A percentile compares a stretch with the other conserved stretches of the same genome.
Conservation (phyloP, 2,888 invertebrate species). For the Cataglyphis albicans region DNA sequence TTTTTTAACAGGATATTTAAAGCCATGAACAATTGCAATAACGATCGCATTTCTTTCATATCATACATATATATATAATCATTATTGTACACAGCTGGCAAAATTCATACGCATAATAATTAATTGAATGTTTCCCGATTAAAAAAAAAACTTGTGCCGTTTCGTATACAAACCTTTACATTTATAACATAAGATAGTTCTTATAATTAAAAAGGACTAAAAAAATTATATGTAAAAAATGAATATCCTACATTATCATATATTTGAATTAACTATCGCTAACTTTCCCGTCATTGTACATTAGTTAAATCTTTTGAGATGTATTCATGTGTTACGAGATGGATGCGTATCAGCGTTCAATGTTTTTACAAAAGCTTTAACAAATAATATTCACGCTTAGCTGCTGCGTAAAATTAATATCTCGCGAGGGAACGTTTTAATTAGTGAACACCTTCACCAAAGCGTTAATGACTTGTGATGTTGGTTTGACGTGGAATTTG, state of each 20-base stretch:
- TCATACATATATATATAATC: background rate
- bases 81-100: slow-evolving; percentile 22
- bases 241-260: slow-evolving; percentile 10
- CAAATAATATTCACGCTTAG: slow-evolving; percentile 48
- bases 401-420: slow-evolving; percentile 53
- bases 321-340: slow-evolving; percentile 11
- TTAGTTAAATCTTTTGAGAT: slow-evolving; percentile 22
- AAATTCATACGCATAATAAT: slow-evolving; percentile 44
- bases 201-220: slow-evolving; percentile 24
- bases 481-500: slow-evolving; percentile 58
- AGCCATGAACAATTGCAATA: slow-evolving; percentile 10
- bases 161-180: slow-evolving; percentile 37
- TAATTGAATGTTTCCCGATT: slow-evolving; percentile 29
- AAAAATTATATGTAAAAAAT: slow-evolving; percentile 33
- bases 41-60: background rate
- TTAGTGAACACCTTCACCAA: slow-evolving; percentile 55
- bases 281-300: background rate
- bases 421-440: slow-evolving; percentile 58
- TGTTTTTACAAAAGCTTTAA: slow-evolving; percentile 19
- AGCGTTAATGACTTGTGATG: slow-evolving; percentile 58
- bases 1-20: slow-evolving; percentile 17
- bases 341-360: slow-evolving; percentile 18
- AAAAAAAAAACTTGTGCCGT: slow-evolving; percentile 24
- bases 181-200: background rate
- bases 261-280: slow-evolving; percentile 11